phyloP scores from a whole-genome alignment of 2,113 vertebrate species.

The Asarcornis scutulata region DNA sequence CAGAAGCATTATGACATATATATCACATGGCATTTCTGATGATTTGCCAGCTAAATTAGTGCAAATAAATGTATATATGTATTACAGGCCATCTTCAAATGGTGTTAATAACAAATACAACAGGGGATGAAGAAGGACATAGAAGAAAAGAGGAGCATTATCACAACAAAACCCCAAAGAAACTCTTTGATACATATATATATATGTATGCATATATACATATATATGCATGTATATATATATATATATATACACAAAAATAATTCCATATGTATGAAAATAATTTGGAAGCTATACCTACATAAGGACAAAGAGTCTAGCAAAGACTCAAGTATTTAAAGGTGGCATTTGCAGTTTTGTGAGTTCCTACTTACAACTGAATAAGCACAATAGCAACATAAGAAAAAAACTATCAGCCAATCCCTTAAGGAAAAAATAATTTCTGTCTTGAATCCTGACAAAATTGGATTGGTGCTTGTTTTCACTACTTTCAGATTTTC shows the following conservation, averaged over 20 bases:
- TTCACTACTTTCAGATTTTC: background rate
- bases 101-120: background rate
- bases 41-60: constrained; percentile 28
- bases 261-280: background rate
- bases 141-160: background rate
- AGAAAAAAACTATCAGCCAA: background rate
- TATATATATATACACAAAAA: background rate
- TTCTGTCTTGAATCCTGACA: background rate
- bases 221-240: background rate
- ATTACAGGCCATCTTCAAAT: background rate
- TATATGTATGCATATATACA: too few relatives aligned
- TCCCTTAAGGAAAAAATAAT: background rate
- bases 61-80: background rate
- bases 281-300: background rate
- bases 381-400: background rate
- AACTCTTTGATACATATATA: background rate
- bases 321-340: background rate
- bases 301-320: background rate
- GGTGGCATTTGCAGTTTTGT: background rate
- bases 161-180: background rate
- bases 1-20: background rate
- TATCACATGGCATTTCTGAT: background rate
- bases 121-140: background rate
- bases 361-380: background rate
- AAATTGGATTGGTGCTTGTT: background rate